Evolutionary conservation across 2,797 vertebrate genomes (phyloP).

Genomic region (Moxostoma hubbsi): DNA sequence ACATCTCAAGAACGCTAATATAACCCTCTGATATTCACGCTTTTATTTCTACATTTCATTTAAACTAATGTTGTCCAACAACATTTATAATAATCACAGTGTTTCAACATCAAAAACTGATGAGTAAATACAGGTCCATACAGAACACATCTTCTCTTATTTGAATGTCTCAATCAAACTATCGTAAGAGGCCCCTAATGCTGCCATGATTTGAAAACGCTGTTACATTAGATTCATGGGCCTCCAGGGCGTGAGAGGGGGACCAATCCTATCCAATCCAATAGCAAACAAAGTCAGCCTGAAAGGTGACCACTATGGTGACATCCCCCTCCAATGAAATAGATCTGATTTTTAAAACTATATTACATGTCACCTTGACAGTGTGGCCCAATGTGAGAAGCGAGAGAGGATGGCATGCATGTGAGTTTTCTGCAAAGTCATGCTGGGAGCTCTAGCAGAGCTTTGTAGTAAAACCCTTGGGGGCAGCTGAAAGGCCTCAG

Average conservation of each 20-base stretch:
- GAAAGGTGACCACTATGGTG: not conserved
- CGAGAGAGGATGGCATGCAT: not conserved
- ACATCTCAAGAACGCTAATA: conserved; percentile 80
- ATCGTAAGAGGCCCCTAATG: conserved; percentile 64
- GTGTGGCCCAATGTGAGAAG: not conserved
- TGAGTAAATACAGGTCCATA: conserved; percentile 95
- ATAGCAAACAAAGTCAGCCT: not conserved
- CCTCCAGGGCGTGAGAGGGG: conserved; percentile 30
- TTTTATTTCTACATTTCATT: conserved; percentile 69
- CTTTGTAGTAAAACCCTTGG: conserved; percentile 27
- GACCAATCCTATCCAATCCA: no score
- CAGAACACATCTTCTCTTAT: conserved; percentile 78
- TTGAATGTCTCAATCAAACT: conserved; percentile 71
- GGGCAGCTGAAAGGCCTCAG: conserved; percentile 40
- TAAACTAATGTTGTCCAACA: conserved; percentile 96
- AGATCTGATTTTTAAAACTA: conserved; percentile 1
- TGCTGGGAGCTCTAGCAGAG: conserved; percentile 21
- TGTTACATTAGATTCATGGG: conserved; percentile 64
- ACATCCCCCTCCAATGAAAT: not conserved
- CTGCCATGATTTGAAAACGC: conserved; percentile 67
- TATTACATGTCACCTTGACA: conserved; percentile 13
- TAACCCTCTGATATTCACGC: conserved; percentile 82
- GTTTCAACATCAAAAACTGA: conserved; percentile 98
- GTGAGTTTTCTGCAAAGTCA: conserved; percentile 36
- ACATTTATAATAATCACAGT: conserved; percentile 99